Evolutionary conservation across 2,888 invertebrate species (phyloP).

Genomic region (Troilus luridus): DNA sequence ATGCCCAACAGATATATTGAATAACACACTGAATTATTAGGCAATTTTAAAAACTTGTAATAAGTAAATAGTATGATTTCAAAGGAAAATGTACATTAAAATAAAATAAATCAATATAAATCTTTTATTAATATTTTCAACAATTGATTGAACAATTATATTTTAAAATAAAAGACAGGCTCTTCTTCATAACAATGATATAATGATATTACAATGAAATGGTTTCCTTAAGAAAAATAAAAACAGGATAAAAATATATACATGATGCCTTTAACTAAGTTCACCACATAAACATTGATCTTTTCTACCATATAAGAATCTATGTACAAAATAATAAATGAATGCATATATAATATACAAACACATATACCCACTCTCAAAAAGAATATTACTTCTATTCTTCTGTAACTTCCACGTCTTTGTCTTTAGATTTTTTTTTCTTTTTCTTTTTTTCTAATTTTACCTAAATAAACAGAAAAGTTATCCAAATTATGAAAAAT

Average conservation of each 20-base stretch:
- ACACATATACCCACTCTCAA: neutral
- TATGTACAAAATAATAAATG: conserved; percentile 8
- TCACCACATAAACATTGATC: neutral
- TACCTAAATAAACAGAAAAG: neutral
- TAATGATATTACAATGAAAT: neutral
- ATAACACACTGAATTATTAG: too few relatives aligned
- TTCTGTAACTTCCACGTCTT: conserved; percentile 34
- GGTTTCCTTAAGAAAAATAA: neutral
- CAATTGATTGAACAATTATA: conserved; percentile 15
- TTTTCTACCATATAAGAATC: neutral
- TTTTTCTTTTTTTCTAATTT: conserved; percentile 43
- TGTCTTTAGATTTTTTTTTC: conserved; percentile 48
- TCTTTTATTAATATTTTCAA: conserved; percentile 17
- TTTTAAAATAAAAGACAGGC: conserved; percentile 5
- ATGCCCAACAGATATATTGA: too few relatives aligned
- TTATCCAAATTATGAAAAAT: neutral
- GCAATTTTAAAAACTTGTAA: too few relatives aligned
- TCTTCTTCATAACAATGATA: neutral
- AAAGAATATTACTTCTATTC: neutral
- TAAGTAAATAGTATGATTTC: too few relatives aligned
- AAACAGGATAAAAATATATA: conserved; percentile 17
- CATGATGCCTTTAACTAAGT: neutral
- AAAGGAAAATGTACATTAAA: too few relatives aligned
- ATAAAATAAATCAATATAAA: neutral
- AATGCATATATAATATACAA: conserved; percentile 21